A percentile compares a stretch with the other conserved stretches of the same genome.
Evolutionary conservation across 2,888 invertebrate genomes (phyloP).

Genomic region (Heteromurus nitidus): DNA sequence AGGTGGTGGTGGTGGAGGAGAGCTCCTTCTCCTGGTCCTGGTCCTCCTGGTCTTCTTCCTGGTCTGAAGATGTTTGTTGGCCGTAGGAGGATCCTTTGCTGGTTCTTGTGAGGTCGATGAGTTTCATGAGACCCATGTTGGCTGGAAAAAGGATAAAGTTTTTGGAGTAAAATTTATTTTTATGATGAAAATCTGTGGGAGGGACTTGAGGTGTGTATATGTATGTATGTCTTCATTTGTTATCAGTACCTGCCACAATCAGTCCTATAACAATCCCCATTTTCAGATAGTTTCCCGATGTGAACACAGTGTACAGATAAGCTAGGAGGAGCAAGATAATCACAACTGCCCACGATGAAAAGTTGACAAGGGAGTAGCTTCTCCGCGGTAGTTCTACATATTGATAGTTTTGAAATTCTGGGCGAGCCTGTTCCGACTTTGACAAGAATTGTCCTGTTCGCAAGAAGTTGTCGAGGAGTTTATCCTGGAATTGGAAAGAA

Average conservation of each 20-base stretch:
- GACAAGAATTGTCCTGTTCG: slow-evolving; percentile 87
- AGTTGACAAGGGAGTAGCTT: slow-evolving; percentile 83
- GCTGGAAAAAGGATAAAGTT: slow-evolving; percentile 80
- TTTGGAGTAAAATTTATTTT: slow-evolving; percentile 6
- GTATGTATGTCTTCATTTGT: slow-evolving; percentile 15
- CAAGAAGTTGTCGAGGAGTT: slow-evolving; percentile 76
- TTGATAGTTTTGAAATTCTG: slow-evolving; percentile 77
- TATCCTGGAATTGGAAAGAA: slow-evolving; percentile 77
- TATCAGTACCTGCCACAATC: slow-evolving; percentile 80
- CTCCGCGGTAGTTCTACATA: slow-evolving; percentile 80
- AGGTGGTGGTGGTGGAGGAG: background rate
- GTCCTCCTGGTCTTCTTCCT: background rate
- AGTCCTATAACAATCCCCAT: slow-evolving; percentile 83
- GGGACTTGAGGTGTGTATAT: slow-evolving; percentile 12
- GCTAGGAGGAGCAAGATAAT: slow-evolving; percentile 84
- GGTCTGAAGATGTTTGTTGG: background rate
- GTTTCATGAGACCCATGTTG: slow-evolving; percentile 85
- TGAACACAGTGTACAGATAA: slow-evolving; percentile 81
- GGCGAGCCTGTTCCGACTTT: slow-evolving; percentile 77
- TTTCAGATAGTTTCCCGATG: slow-evolving; percentile 84
- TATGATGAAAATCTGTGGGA: background rate
- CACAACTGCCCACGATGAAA: slow-evolving; percentile 82
- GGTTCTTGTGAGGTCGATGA: slow-evolving; percentile 89
- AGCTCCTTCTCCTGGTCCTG: no score
- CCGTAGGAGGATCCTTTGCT: slow-evolving; percentile 90